Evolutionary conservation across 2,888 invertebrate species (phyloP), one percentile per base, ranked within the genome.

Genomic region (Slavum lentiscoides): DNA sequence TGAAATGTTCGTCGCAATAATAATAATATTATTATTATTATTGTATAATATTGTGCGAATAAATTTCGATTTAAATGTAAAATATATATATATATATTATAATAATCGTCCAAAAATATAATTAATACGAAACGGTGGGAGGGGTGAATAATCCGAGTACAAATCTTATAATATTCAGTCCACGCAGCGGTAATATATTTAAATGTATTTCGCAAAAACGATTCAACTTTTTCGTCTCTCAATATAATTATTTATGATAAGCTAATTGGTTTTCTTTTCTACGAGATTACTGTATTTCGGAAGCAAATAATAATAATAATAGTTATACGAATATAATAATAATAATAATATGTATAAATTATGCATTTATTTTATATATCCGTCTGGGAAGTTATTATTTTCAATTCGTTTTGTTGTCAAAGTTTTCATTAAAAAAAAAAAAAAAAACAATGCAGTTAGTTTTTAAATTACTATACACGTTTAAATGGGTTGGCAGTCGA

Each of bases 181-280:
- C 2, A 59, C 59, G 19, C 30, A 30, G 11, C 11, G 21, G n/a
- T 21, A 21, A 21, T 11, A 15, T 30, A 62, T 62, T 62, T 30
- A 62, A 62, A 73, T 53, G n/a, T 73, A n/a, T 62, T 62, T 49
- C 15, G 19, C 55, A 37, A 62, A 62, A 73, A 62, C 30, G 1
- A 61, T 73, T 73, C 49, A 49, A 73, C 70, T 74, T 66, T 55
- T 39, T 17, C 21, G 15, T 39, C 39, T 19, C 66, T 21, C 39
- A 8, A 66, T 55, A 53, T 53, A 74, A 75, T 67, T 43, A 23
- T 75, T 75, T 67, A 75, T 75, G 43, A 19, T 75, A 39, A 75
- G 11, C 58, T 11, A 37, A 30, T 13, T 21, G 58, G 49, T 62
- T 0, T 58, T 67, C 0, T 58, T 67, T 39, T 67, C 23, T 43